A percentile compares a stretch with the other conserved stretches of the same genome.
phyloP scores from a whole-genome alignment of 2,113 vertebrate genomes.

The Nothocercus nigrocapillus region DNA sequence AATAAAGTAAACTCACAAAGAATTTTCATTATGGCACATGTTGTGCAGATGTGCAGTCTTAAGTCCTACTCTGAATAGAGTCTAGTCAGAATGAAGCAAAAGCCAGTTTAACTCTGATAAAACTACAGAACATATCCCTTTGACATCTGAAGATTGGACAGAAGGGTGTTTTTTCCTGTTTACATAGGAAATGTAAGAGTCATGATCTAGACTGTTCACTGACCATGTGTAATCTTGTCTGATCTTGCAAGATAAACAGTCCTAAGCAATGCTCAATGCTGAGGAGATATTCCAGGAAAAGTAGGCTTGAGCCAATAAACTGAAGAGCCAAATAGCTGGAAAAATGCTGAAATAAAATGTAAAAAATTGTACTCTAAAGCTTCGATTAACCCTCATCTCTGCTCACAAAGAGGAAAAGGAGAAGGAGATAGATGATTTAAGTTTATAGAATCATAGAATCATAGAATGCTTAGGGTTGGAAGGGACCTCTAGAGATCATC shows the following conservation, averaged over 20 bases:
- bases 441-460: too few species aligned
- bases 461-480: too few species aligned
- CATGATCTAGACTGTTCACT: not conserved
- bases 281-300: not conserved
- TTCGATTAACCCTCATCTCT: not conserved
- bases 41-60: not conserved
- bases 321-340: not conserved
- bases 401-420: not conserved
- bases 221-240: not conserved
- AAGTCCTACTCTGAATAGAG: not conserved
- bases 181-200: not conserved
- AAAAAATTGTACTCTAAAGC: not conserved
- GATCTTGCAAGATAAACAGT: too few species aligned
- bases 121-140: not conserved
- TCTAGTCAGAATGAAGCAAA: not conserved
- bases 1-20: not conserved
- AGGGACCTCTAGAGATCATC: too few species aligned
- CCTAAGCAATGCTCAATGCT: not conserved
- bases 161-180: fast-evolving
- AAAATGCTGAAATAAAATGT: not conserved
- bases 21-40: fast-evolving
- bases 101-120: not conserved
- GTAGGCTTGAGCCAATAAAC: not conserved
- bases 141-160: not conserved
- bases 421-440: not conserved